Evolutionary conservation across 2,888 invertebrate genomes (phyloP).

Genomic region (Ellobium chinense): DNA sequence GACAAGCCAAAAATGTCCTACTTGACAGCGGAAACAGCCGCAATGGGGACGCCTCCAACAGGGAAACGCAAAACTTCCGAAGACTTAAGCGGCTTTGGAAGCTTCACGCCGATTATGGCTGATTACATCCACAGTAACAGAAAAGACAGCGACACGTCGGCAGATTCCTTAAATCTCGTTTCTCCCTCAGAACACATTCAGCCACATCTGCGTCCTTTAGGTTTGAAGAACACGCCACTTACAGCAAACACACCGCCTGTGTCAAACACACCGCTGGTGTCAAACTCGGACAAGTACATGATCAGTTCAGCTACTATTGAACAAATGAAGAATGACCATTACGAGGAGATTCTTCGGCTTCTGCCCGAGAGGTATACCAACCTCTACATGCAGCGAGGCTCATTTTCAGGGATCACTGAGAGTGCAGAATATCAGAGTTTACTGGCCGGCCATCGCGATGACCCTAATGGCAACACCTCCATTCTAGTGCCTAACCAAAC

Average conservation of each 20-base stretch:
- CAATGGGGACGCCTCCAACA: constrained; percentile 2
- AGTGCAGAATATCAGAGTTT: not conserved
- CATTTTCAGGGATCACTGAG: not conserved
- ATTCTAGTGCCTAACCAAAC: not conserved
- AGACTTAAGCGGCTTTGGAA: constrained; percentile 34
- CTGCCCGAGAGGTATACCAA: constrained; percentile 20
- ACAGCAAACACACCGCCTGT: too few relatives aligned
- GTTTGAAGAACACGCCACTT: constrained; percentile 24
- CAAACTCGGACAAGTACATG: constrained; percentile 30
- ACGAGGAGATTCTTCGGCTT: constrained; percentile 19
- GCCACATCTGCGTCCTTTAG: constrained; percentile 28
- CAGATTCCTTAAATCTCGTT: constrained; percentile 19
- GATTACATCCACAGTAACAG: constrained; percentile 19
- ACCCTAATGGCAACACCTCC: constrained; percentile 6
- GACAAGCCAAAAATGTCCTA: constrained; percentile 18
- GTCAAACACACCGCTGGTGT: constrained; percentile 23
- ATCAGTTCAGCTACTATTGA: constrained; percentile 43
- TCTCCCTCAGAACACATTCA: constrained; percentile 36
- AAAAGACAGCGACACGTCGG: constrained; percentile 36
- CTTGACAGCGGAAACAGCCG: not conserved
- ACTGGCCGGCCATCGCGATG: too few relatives aligned
- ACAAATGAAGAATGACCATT: constrained; percentile 29
- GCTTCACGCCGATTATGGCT: constrained; percentile 36
- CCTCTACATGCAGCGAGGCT: not conserved
- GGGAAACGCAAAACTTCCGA: constrained; percentile 22